A percentile compares a stretch with the other conserved stretches of the same genome.
Conservation (phyloP, 2,113 vertebrate genomes). For the Gasterosteus aculeatus region DNA sequence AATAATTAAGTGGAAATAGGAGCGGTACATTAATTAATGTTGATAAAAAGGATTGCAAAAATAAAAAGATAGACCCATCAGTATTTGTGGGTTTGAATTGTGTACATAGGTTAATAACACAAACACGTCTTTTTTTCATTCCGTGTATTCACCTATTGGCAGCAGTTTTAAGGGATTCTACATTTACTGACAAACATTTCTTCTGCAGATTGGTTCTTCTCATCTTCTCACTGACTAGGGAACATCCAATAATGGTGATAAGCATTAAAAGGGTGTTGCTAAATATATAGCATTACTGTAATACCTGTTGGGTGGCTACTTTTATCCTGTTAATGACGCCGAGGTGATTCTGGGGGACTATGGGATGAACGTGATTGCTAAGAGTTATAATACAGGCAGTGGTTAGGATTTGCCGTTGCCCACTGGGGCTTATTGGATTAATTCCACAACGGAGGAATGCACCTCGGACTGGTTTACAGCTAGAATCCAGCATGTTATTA, state of each 20-base stretch:
- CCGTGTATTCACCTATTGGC: conserved; percentile 39
- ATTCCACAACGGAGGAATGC: conserved; percentile 40
- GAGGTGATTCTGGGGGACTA: conserved; percentile 10
- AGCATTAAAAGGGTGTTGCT: conserved; percentile 8
- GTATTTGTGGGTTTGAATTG: neutral
- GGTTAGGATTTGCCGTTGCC: conserved; percentile 50
- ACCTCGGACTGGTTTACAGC: conserved; percentile 29
- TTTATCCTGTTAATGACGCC: conserved; percentile 31
- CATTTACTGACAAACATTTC: conserved; percentile 10
- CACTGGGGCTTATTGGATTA: conserved; percentile 58
- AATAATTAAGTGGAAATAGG: neutral
- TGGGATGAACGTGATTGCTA: conserved; percentile 37
- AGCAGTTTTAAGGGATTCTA: neutral
- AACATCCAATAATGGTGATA: conserved; percentile 8
- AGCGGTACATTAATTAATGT: neutral
- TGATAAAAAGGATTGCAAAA: neutral
- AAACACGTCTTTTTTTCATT: conserved; percentile 22
- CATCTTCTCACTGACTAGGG: conserved; percentile 14
- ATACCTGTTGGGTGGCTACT: conserved; percentile 22
- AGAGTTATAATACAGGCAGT: conserved; percentile 41
- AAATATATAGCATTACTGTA: conserved; percentile 6
- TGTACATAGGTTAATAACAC: neutral
- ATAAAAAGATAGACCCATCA: neutral
- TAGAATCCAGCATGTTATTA: conserved; percentile 29
- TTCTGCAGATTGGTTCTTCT: neutral